Evolutionary conservation across 1,140 invertebrate genomes (phyloP), one percentile per base, ranked within the genome.

Genomic region (Penaeus chinensis): DNA sequence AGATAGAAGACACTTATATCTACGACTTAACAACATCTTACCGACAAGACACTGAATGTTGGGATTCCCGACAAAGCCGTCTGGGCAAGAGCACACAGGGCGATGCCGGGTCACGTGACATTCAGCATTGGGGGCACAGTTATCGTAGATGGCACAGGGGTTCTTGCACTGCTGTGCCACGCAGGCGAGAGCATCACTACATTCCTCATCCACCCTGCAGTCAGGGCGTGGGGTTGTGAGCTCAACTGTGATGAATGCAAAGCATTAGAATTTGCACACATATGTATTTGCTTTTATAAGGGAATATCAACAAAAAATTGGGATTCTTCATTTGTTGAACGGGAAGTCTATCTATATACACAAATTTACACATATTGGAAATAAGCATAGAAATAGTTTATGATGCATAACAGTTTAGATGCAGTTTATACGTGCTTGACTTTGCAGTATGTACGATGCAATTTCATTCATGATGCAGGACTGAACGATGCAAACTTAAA

Each of bases 21-120:
- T 54, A 54, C 54, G 8, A 13, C 2, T 54, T 13, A 54, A 54
- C 54, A 54, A 54, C 13, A 87, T 27, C 95, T 94, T 92, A 95
- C 94, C 89, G 13, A 90, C 88, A 90, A 95, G 94, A 91, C 96
- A 97, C 90, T 95, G 94, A 76, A 94, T 94, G 90, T 96, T 94
- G 27, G 96, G 96, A 92, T 97, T 96, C 91, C 97, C 97, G 90
- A 96, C 96, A 90, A 95, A 96, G 16, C 95, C 96, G 90, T 96
- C 95, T 88, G 95, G 93, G 91, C 97, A 98, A 1, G 95, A 94
- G 91, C 97, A 98, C 32, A 96, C 93, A 11, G 96, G 96, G 91
- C 96, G 93, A 91, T 98, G 97, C 62, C 95, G 93, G 92, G 95
- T 95, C 0, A 96, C 95, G 81, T 95, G 93, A 91, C 97, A 98